Conservation (phyloP, 2,113 vertebrate species). For the Beaufortia kweichowensis region DNA sequence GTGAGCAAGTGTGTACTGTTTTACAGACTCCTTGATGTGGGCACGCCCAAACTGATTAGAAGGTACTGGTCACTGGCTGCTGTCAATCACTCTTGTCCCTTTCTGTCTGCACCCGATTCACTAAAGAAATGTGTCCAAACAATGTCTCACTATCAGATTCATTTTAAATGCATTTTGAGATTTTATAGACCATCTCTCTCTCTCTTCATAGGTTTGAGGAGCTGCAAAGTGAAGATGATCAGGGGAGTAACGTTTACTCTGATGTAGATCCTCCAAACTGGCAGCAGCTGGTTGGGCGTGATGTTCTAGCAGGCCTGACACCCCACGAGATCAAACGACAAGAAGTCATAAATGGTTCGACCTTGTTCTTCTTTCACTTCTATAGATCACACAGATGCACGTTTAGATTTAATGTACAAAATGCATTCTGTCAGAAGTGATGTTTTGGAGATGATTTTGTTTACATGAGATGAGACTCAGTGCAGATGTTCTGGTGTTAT, state of each 20-base stretch:
- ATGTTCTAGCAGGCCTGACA: conserved; percentile 81
- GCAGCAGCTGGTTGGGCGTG: conserved; percentile 91
- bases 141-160: no score
- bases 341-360: conserved; percentile 94
- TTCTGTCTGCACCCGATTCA: no score
- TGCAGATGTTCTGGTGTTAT: background rate
- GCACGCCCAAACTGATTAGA: conserved; percentile 78
- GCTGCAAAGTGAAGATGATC: conserved; percentile 90
- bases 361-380: conserved; percentile 50
- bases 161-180: no score
- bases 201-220: conserved; percentile 81
- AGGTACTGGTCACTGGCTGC: conserved; percentile 61
- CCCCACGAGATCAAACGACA: conserved; percentile 94
- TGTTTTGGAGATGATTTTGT: background rate
- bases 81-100: conserved; percentile 12
- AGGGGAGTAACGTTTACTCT: conserved; percentile 77
- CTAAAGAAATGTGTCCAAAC: no score
- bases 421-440: background rate
- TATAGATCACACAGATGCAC: background rate
- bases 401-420: background rate
- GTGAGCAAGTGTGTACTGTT: conserved; percentile 34
- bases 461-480: background rate
- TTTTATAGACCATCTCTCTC: conserved; percentile 13
- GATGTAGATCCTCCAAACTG: conserved; percentile 90
- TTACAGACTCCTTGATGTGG: conserved; percentile 75